phyloP scores from a whole-genome alignment of 2,888 invertebrate genomes.

The Ferrisia virgata region DNA sequence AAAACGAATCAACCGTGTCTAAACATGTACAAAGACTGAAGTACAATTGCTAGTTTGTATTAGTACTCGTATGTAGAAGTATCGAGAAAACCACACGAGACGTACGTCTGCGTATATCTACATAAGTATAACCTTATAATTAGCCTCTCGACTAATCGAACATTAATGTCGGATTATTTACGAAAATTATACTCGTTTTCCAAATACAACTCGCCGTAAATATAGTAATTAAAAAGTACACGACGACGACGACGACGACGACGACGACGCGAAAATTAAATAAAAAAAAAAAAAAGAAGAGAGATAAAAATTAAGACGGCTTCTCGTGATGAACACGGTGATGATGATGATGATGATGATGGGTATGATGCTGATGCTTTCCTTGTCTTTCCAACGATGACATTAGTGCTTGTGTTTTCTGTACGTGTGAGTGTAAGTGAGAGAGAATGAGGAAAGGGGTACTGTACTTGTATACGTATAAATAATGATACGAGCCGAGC shows the following conservation, averaged over 20 bases:
- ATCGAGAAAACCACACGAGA: background rate
- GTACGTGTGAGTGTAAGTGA: too few species aligned
- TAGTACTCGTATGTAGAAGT: background rate
- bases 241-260: too few species aligned
- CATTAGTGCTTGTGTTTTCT: too few species aligned
- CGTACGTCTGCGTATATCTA: background rate
- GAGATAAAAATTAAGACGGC: background rate
- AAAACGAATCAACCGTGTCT: too few species aligned
- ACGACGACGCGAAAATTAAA: constrained; percentile 13
- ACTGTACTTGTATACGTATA: too few species aligned
- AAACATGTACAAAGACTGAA: too few species aligned
- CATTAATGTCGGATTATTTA: constrained; percentile 9
- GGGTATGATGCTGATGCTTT: background rate
- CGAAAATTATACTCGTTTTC: constrained; percentile 2
- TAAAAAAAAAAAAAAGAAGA: background rate
- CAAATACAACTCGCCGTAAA: background rate
- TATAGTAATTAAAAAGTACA: constrained; percentile 9
- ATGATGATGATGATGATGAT: background rate
- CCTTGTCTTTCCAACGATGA: too few species aligned
- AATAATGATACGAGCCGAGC: background rate
- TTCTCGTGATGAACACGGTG: background rate
- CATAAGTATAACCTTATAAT: background rate
- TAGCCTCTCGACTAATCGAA: constrained; percentile 5
- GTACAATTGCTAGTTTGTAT: too few species aligned
- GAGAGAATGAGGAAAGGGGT: background rate